A percentile compares a stretch with the other conserved stretches of the same genome.
phyloP scores from a whole-genome alignment of 2,888 invertebrate species.

The Lasioglossum pauxillum region DNA sequence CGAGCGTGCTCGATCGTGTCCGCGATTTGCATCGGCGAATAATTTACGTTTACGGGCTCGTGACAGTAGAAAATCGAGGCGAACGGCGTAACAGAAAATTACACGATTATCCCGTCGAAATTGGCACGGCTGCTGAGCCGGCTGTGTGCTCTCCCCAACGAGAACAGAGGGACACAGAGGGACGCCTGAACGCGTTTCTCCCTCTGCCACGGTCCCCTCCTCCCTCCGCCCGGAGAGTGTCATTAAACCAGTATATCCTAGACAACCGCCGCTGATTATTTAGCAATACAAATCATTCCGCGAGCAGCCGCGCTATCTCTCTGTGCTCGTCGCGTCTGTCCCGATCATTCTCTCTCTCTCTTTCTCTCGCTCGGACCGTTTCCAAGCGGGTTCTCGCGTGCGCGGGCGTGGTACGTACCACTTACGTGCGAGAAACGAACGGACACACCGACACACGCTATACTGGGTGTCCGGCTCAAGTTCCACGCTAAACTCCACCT shows the following conservation, averaged over 20 bases:
- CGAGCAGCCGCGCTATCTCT: constrained; percentile 61
- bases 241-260: constrained; percentile 81
- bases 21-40: constrained; percentile 42
- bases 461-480: constrained; percentile 1
- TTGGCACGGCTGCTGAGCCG: constrained; percentile 49
- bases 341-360: constrained; percentile 24
- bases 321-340: constrained; percentile 14
- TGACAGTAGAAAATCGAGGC: constrained; percentile 58
- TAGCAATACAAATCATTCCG: constrained; percentile 82
- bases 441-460: constrained; percentile 32
- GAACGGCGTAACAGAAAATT: constrained; percentile 54
- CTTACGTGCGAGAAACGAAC: constrained; percentile 60
- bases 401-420: constrained; percentile 80
- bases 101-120: constrained; percentile 62
- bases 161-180: constrained; percentile 14
- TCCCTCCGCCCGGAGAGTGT: constrained; percentile 64
- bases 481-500: neutral
- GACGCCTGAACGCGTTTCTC: constrained; percentile 72
- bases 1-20: constrained; percentile 33
- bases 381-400: constrained; percentile 77
- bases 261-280: constrained; percentile 81
- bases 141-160: neutral
- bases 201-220: constrained; percentile 47
- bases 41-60: constrained; percentile 47
- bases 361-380: constrained; percentile 13